phyloP scores from a whole-genome alignment of 2,888 invertebrate species.

The Linyphia triangularis region DNA sequence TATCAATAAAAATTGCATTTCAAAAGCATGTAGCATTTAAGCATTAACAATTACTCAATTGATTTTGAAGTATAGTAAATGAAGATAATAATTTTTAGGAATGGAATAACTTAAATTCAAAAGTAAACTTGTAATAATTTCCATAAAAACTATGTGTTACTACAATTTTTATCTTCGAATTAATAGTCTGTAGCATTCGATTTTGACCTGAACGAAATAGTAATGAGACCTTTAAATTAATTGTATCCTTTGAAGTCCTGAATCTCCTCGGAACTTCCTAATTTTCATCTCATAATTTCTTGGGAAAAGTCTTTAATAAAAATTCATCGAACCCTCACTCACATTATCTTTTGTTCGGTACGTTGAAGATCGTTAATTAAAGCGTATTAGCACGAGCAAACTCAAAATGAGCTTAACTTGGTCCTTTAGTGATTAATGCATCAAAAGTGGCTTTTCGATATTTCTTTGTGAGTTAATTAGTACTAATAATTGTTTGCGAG shows the following conservation, averaged over 20 bases:
- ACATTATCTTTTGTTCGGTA: conserved; percentile 48
- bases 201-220: conserved; percentile 46
- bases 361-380: conserved; percentile 44
- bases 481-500: conserved; percentile 44
- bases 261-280: conserved; percentile 44
- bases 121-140: too few species aligned
- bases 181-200: conserved; percentile 31
- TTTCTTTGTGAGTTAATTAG: conserved; percentile 45
- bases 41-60: too few species aligned
- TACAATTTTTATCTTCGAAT: too few species aligned
- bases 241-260: conserved; percentile 42
- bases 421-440: conserved; percentile 50
- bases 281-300: conserved; percentile 45
- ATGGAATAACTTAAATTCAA: too few species aligned
- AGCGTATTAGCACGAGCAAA: conserved; percentile 27
- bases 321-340: conserved; percentile 18
- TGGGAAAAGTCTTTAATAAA: conserved; percentile 56
- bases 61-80: too few species aligned
- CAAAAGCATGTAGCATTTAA: too few species aligned
- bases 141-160: too few species aligned
- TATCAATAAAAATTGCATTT: too few species aligned
- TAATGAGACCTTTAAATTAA: conserved; percentile 55
- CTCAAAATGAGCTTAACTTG: conserved; percentile 38
- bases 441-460: conserved; percentile 37
- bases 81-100: too few species aligned